Conservation (phyloP, 2,797 vertebrate genomes). For the Alca torda region DNA sequence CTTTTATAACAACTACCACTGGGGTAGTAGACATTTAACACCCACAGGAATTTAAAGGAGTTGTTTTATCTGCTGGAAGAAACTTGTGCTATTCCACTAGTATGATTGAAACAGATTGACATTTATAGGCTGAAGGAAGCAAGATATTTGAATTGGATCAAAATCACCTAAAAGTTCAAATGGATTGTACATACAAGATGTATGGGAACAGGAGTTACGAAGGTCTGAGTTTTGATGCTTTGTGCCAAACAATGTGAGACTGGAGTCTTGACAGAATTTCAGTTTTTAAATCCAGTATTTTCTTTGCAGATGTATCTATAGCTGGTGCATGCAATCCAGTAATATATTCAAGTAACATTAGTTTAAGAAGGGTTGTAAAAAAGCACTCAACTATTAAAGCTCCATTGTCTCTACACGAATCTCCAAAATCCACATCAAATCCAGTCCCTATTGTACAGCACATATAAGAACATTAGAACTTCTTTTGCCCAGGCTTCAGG, state of each 20-base stretch:
- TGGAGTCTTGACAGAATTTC: neutral
- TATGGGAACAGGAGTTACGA: neutral
- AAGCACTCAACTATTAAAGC: neutral
- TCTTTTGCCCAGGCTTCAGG: neutral
- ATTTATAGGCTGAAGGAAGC: neutral
- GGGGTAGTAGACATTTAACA: constrained; percentile 30
- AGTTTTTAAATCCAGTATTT: neutral
- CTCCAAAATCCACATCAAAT: neutral
- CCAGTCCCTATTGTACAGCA: neutral
- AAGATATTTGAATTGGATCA: constrained; percentile 32
- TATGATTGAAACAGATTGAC: constrained; percentile 1
- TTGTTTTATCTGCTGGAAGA: constrained; percentile 44
- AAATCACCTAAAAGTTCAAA: neutral
- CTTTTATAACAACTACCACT: constrained; percentile 2
- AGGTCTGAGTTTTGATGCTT: neutral
- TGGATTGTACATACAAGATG: neutral
- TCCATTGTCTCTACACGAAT: neutral
- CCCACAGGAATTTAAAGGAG: constrained; percentile 56
- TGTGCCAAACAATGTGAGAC: neutral
- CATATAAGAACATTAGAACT: neutral
- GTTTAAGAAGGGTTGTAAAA: neutral
- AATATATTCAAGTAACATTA: neutral
- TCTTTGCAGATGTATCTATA: neutral
- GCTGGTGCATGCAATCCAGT: neutral
- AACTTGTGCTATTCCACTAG: neutral